Evolutionary conservation across 2,113 vertebrate species (phyloP), one percentile per base, ranked within the genome.

Genomic region (Burhinus bistriatus): DNA sequence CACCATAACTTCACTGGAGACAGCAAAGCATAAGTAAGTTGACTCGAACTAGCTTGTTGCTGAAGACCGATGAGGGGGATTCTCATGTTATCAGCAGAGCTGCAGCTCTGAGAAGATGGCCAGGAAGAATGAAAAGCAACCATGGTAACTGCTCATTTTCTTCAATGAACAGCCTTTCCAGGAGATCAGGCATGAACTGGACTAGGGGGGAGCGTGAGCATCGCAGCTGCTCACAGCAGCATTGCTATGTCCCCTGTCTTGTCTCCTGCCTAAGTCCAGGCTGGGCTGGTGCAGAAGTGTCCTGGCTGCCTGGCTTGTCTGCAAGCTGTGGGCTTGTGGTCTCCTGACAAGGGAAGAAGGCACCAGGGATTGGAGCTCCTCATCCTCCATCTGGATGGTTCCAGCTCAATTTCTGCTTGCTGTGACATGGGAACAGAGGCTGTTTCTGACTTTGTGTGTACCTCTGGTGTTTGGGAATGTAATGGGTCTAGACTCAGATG

Each of bases 31-130:
- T 95, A 86, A 95, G 93, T 83, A 83, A 90, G 88, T 49, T 4
- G 8, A 72, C 66, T 90, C 5, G 1, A 93, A 57, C 27, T 79
- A 80, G 88, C 83, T 93, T 83, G 85, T 90, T 90, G 79, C 78
- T 88, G 89, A 83, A 91, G 90, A 90, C 70, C 1, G 15, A 83
- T 85, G 93, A 91, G 81, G 73, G 87, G 73, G 38, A 89, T 91
- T 95, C 95, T 96, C 40, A 21, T 94, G 84, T 89, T 95, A 87
- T 89, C 87, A 87, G 78, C 87, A 86, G 76, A 87, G 89, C 81
- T 93, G 68, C 91, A 95, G 91, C 91, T 81, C 89, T 65, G 86
- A 95, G 89, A 16, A 69, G 40, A 47, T 8, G 34, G 84, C 81
- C 70, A 65, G 62, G 62, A 45, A 95, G 73, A 83, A 84, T 69